Evolutionary conservation across 1,140 invertebrate species (phyloP).

Genomic region (Lordiphosa mommai): DNA sequence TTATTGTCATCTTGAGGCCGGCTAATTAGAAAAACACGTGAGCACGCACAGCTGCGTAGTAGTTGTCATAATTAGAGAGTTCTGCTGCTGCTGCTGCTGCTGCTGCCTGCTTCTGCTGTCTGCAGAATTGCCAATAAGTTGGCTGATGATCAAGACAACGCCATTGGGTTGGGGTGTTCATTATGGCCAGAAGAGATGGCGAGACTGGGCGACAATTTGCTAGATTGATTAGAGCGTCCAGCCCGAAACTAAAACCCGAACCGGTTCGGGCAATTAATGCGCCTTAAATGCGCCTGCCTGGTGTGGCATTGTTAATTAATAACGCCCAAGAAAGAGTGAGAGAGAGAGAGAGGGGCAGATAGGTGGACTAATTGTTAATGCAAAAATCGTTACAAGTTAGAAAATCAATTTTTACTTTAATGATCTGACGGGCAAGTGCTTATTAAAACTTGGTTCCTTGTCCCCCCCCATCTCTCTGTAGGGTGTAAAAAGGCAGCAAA

Average conservation of each 20-base stretch:
- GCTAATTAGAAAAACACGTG: conserved; percentile 76
- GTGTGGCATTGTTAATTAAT: conserved; percentile 78
- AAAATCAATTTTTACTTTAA: conserved; percentile 79
- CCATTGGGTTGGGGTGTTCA: conserved; percentile 23
- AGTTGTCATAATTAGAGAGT: conserved; percentile 75
- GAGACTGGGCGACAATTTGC: conserved; percentile 69
- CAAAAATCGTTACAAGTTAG: conserved; percentile 77
- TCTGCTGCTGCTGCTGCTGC: background rate
- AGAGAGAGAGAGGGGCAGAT: background rate
- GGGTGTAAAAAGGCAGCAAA: background rate
- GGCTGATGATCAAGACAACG: background rate
- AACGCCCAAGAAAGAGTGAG: conserved; percentile 28
- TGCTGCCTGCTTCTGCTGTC: too few species aligned
- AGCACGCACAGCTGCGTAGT: conserved; percentile 74
- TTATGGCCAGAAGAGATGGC: conserved; percentile 10
- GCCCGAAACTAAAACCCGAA: conserved; percentile 26
- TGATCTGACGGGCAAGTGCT: conserved; percentile 69
- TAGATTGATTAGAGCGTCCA: conserved; percentile 69
- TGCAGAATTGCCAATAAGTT: too few species aligned
- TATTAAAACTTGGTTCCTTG: conserved; percentile 51
- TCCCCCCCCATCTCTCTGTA: background rate
- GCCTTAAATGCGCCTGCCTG: conserved; percentile 68
- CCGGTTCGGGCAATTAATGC: conserved; percentile 70
- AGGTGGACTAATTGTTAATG: conserved; percentile 65
- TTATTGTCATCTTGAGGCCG: conserved; percentile 67